Evolutionary conservation across 2,888 invertebrate species (phyloP).

Genomic region (Hirtodrosophila trivittata): DNA sequence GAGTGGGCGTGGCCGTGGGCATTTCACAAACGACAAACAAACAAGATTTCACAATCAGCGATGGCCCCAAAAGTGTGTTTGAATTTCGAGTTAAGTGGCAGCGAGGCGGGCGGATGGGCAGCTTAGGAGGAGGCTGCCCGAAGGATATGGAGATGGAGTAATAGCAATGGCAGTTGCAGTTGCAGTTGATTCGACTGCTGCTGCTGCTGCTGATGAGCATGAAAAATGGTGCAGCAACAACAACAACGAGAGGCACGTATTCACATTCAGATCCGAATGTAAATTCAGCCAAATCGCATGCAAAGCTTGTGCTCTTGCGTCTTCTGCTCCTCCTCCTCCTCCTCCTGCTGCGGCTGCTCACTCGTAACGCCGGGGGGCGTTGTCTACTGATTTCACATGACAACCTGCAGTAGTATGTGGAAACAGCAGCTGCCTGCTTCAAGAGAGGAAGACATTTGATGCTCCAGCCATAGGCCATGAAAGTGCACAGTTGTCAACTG

Average conservation of each 20-base stretch:
- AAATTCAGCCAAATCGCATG: conserved; percentile 53
- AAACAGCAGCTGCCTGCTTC: conserved; percentile 9
- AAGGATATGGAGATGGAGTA: neutral
- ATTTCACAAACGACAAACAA: conserved; percentile 49
- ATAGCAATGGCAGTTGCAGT: conserved; percentile 17
- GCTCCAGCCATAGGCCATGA: conserved; percentile 61
- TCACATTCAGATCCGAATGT: conserved; percentile 34
- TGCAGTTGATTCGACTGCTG: conserved; percentile 4
- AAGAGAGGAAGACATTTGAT: conserved; percentile 52
- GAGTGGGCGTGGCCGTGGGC: conserved; percentile 32
- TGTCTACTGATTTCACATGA: conserved; percentile 69
- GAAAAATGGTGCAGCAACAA: conserved; percentile 43
- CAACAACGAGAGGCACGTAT: conserved; percentile 26
- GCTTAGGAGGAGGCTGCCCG: neutral
- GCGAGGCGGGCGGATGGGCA: neutral
- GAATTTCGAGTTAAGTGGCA: conserved; percentile 65
- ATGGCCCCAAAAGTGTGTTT: conserved; percentile 65
- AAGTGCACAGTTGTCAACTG: conserved; percentile 73
- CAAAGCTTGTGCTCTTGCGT: neutral
- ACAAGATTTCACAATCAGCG: conserved; percentile 75
- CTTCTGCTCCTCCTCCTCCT: neutral
- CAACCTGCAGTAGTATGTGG: conserved; percentile 58
- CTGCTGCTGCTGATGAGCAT: conserved; percentile 39
- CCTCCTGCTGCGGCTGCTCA: neutral
- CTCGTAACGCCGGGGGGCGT: conserved; percentile 21